These are phyloP conservation scores for Rhamnusium bicolor DNA, from an alignment of 2,888 invertebrate genomes.

Conservation along the genomic window DNA sequence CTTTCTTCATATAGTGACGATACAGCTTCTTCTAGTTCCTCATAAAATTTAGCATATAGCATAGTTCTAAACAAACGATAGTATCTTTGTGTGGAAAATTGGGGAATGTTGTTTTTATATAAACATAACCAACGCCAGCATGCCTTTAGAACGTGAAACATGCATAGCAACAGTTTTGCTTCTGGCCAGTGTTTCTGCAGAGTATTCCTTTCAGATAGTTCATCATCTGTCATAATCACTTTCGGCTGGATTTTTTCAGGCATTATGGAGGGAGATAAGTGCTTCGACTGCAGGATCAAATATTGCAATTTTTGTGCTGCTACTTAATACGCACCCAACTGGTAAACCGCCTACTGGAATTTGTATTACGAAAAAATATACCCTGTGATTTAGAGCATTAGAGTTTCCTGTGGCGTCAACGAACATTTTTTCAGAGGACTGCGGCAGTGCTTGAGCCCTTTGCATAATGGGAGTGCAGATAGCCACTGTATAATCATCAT, in stretches of 20 bases:
- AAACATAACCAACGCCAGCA: conserved; percentile 42
- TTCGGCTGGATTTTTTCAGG: conserved; percentile 35
- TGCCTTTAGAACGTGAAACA: conserved; percentile 40
- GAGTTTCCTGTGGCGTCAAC: conserved; percentile 42
- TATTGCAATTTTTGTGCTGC: conserved; percentile 35
- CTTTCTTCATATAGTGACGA: neutral
- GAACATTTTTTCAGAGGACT: conserved; percentile 37
- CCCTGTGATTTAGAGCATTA: conserved; percentile 35
- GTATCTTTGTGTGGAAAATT: conserved; percentile 6
- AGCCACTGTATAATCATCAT: conserved; percentile 25
- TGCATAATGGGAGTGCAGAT: conserved; percentile 42
- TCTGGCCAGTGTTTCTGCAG: conserved; percentile 38
- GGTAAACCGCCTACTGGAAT: conserved; percentile 44
- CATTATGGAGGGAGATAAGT: conserved; percentile 34
- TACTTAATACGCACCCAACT: conserved; percentile 43
- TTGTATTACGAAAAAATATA: conserved; percentile 45
- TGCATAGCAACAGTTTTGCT: conserved; percentile 33
- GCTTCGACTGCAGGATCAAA: conserved; percentile 23
- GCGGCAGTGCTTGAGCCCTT: conserved; percentile 16
- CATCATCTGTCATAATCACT: conserved; percentile 47
- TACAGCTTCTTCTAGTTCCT: neutral
- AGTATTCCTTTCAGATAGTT: conserved; percentile 40
- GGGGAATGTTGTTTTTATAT: conserved; percentile 35
- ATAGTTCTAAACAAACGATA: neutral
- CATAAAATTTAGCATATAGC: neutral